Base-by-base conservation (phyloP, 2,888 invertebrate species). In the Plagiodera versicolora region DNA sequence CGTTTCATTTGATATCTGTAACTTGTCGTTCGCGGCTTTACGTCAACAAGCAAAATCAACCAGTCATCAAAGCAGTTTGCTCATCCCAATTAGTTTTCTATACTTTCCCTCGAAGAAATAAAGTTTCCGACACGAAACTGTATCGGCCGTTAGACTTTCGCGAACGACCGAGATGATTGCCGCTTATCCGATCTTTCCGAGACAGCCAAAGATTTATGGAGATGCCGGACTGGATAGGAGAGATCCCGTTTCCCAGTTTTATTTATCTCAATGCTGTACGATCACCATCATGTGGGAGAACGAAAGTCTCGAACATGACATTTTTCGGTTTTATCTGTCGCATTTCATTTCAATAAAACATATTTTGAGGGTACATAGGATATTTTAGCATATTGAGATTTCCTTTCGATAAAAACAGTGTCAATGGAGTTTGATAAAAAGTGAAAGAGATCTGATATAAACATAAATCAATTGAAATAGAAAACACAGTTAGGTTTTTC, bases 11-110 rank as follows among this genome's bases (percentile, higher is more conserved):
- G n/a, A n/a, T n/a, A n/a, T n/a, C n/a, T n/a, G n/a, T n/a, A n/a
- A n/a, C n/a, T n/a, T n/a, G n/a, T n/a, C n/a, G n/a, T n/a, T n/a
- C n/a, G n/a, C n/a, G n/a, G n/a, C n/a, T n/a, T n/a, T n/a, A n/a
- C n/a, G n/a, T n/a, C n/a, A n/a, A n/a, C 24, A 24, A 24, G 24
- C 24, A 24, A 14, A 46, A 46, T n/a, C 18, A 56, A 30, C 20
- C 45, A 56, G 32, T 56, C 56, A 56, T 56, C 56, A 47, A 56
- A 47, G 18, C n/a, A 45, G 47, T 56, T 18, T 47, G 48, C 30
- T n/a, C 24, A 56, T 56, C 24, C 56, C 56, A 39, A 52, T 52
- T 52, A 30, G 52, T 52, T 39, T 39, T 18, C 35, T 18, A 51
- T 32, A 28, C 32, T 51, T 19, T 30, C n/a, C 16, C 3, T 3